Percentiles rank a stretch among this genome's conserved stretches.
These are phyloP conservation scores for Aphaenogaster floridana DNA, from an alignment of 1,140 invertebrate genomes.

Conservation along the genomic window DNA sequence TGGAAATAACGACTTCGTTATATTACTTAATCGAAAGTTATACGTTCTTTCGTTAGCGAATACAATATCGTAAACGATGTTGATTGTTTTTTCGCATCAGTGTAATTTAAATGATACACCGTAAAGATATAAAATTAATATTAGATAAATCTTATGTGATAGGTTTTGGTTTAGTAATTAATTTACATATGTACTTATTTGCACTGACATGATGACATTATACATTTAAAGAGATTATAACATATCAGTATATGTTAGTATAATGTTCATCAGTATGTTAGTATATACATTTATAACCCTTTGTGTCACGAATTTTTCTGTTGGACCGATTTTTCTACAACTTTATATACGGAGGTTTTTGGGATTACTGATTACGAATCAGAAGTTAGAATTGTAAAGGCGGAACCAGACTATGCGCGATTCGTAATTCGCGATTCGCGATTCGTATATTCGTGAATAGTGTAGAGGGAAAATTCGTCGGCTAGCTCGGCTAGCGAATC, in stretches of 20 bases:
- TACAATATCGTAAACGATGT: constrained; percentile 7
- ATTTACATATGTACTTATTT: background rate
- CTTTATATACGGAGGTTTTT: too few relatives aligned
- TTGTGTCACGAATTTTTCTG: too few relatives aligned
- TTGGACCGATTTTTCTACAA: too few relatives aligned
- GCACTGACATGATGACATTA: background rate
- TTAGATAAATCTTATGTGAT: background rate
- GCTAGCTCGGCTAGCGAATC: too few relatives aligned
- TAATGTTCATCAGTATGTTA: too few relatives aligned
- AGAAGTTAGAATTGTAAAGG: too few relatives aligned
- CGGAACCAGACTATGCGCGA: too few relatives aligned
- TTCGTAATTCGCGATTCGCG: too few relatives aligned
- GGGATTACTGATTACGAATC: too few relatives aligned
- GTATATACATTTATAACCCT: too few relatives aligned
- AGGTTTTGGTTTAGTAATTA: background rate
- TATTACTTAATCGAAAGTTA: background rate
- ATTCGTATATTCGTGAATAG: too few relatives aligned
- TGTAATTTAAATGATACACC: background rate
- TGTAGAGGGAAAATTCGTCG: too few relatives aligned
- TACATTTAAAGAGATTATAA: background rate
- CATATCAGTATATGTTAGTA: background rate
- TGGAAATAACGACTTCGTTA: background rate
- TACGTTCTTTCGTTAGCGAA: background rate
- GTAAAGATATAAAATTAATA: background rate
- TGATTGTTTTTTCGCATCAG: constrained; percentile 5